phyloP scores from a whole-genome alignment of 2,797 vertebrate species.

The Centroberyx gerrardi region DNA sequence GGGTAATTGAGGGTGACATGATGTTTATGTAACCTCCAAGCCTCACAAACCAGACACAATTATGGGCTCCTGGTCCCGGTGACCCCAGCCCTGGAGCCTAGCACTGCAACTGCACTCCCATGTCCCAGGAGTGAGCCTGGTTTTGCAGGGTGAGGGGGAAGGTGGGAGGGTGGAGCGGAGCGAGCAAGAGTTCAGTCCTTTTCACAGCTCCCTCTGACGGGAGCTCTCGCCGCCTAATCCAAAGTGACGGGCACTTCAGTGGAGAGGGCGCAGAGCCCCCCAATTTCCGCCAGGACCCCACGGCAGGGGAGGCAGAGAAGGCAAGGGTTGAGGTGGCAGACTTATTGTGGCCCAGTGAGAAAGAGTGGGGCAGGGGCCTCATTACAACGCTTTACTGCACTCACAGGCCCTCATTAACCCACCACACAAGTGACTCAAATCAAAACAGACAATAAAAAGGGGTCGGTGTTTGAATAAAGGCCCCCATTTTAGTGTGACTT shows the following conservation, averaged over 20 bases:
- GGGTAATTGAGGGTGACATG: conserved; percentile 85
- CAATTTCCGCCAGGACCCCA: conserved; percentile 79
- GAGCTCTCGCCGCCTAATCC: conserved; percentile 79
- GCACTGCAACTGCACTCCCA: conserved; percentile 55
- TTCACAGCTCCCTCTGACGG: conserved; percentile 83
- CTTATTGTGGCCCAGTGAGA: conserved; percentile 78
- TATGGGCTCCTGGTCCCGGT: conserved; percentile 80
- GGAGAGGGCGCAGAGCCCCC: conserved; percentile 77
- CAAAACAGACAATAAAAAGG: conserved; percentile 82
- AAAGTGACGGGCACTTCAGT: conserved; percentile 85
- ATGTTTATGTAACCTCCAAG: conserved; percentile 90
- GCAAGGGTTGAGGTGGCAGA: conserved; percentile 75
- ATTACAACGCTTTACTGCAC: conserved; percentile 86
- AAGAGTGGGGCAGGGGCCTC: conserved; percentile 77
- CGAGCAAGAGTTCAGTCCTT: conserved; percentile 79
- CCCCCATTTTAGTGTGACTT: conserved; percentile 54
- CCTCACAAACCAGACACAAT: conserved; percentile 85
- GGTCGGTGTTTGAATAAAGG: conserved; percentile 67
- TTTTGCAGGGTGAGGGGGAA: conserved; percentile 59
- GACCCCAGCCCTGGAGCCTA: conserved; percentile 75
- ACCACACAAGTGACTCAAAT: conserved; percentile 83
- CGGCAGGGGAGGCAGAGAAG: conserved; percentile 70
- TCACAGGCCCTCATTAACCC: conserved; percentile 85
- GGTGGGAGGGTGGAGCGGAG: conserved; percentile 52
- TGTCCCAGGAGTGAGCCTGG: conserved; percentile 72